A percentile compares a stretch with the other conserved stretches of the same genome.
These are phyloP conservation scores for Rhea americana DNA, from an alignment of 2,113 vertebrate species.

Conservation along the genomic window DNA sequence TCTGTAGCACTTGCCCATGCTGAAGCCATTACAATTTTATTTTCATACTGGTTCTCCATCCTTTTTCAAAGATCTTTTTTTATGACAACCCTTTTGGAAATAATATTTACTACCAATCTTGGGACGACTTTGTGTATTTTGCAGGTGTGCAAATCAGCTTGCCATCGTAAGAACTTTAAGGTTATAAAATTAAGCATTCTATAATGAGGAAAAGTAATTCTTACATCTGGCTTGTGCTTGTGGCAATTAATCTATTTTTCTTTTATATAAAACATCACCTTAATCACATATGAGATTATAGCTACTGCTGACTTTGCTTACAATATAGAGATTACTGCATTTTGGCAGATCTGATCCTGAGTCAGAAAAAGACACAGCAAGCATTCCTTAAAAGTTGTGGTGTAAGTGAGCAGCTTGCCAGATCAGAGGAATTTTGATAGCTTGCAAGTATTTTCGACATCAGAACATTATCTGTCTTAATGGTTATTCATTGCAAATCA, in stretches of 20 bases:
- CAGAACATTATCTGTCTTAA: background rate
- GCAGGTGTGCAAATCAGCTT: background rate
- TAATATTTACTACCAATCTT: background rate
- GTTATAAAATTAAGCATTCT: background rate
- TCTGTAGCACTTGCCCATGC: background rate
- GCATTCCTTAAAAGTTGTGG: background rate
- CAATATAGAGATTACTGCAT: background rate
- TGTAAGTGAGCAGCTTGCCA: background rate
- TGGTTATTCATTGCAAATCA: background rate
- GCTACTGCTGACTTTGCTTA: background rate
- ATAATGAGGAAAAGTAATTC: background rate
- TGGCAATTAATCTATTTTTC: background rate
- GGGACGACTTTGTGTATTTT: background rate
- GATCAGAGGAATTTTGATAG: background rate
- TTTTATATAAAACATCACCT: background rate
- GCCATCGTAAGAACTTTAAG: background rate
- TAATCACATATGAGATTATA: background rate
- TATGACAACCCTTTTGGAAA: background rate
- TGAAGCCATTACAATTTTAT: constrained; percentile 5
- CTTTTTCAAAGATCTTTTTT: constrained; percentile 17
- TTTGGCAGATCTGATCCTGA: background rate
- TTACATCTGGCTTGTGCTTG: background rate
- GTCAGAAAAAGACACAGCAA: background rate
- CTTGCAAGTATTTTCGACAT: background rate
- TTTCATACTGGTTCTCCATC: background rate